Base-by-base conservation (phyloP, 2,797 vertebrate genomes). In the Protosalanx chinensis region DNA sequence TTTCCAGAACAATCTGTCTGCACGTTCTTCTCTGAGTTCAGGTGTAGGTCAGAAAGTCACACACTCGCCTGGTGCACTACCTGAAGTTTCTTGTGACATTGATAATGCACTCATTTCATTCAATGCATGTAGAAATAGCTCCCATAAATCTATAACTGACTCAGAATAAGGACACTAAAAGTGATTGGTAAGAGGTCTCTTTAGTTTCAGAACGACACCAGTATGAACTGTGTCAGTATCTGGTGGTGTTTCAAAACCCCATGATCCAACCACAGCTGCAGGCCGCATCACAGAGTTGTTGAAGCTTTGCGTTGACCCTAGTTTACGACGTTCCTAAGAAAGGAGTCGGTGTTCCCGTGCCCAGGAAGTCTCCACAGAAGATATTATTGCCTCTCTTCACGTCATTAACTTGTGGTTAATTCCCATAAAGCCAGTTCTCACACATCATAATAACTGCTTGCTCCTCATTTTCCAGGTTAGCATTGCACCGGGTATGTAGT, bases 241-340 rank as follows among this genome's bases (percentile, higher is more conserved):
- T 32, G 7, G 58, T 35, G 73, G 68, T 73, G 64, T 30, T 64
- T 72, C 64, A 62, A 72, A 67, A 72, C 10, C 32, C 46, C 72
- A 53, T 4, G 46, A 57, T 53, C 73, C 65, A 60, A 64, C 69
- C 76, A 27, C 64, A 65, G 61, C 18, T 13, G 32, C 51, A 56
- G 51, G 62, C 23, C 20, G 56, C 33, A 33, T 12, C 53, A 13
- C n/a, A 70, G 57, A 27, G 49, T 10, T 0, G 56, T 6, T 5
- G 60, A 53, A 69, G 67, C 13, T 58, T 29, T 68, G 70, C 0
- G 2, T 49, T 58, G 51, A 58, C 59, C 35, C 56, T 33, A 37
- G 57, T 23, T 27, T 49, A 67, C 58, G 4, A 18, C 7, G 20
- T 20, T 29, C 12, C 15, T 16, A 27, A 30, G 32, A 63, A 29